phyloP scores from a whole-genome alignment of 1,140 invertebrate genomes.

The Teleopsis dalmanni region DNA sequence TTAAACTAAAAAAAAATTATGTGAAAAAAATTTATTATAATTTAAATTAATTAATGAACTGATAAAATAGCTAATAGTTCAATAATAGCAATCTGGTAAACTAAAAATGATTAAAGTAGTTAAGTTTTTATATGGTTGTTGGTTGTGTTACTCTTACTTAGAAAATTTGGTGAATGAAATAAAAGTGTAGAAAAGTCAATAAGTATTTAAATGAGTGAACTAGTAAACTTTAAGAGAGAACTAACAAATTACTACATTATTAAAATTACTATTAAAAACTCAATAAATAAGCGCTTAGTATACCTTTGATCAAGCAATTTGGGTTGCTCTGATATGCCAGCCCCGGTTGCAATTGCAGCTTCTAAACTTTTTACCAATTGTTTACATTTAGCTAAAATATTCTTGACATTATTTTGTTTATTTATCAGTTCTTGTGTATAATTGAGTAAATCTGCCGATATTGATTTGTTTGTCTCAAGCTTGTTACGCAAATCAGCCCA shows the following conservation, averaged over 20 bases:
- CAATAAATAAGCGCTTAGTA: constrained; percentile 3
- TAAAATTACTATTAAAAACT: background rate
- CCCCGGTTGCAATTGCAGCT: constrained; percentile 61
- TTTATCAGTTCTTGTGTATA: constrained; percentile 61
- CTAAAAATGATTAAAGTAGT: no score
- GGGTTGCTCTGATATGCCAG: constrained; percentile 61
- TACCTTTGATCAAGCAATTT: constrained; percentile 50
- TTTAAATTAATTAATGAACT: no score
- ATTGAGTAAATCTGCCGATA: constrained; percentile 65
- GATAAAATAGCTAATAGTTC: no score
- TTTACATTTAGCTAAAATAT: constrained; percentile 69
- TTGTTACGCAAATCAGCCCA: constrained; percentile 69
- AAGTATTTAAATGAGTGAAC: no score
- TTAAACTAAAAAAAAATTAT: constrained; percentile 47
- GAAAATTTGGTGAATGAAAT: no score
- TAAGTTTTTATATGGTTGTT: no score
- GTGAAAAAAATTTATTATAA: no score
- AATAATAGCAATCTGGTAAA: no score
- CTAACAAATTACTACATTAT: no score
- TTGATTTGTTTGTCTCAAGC: constrained; percentile 57
- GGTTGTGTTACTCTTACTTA: no score
- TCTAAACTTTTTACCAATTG: constrained; percentile 63
- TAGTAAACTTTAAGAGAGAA: background rate
- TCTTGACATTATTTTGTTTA: constrained; percentile 60
- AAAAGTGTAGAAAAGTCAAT: no score